A percentile compares a stretch with the other conserved stretches of the same genome.
Conservation (phyloP, 2,888 invertebrate species). For the Bursaphelenchus okinawaensis region DNA sequence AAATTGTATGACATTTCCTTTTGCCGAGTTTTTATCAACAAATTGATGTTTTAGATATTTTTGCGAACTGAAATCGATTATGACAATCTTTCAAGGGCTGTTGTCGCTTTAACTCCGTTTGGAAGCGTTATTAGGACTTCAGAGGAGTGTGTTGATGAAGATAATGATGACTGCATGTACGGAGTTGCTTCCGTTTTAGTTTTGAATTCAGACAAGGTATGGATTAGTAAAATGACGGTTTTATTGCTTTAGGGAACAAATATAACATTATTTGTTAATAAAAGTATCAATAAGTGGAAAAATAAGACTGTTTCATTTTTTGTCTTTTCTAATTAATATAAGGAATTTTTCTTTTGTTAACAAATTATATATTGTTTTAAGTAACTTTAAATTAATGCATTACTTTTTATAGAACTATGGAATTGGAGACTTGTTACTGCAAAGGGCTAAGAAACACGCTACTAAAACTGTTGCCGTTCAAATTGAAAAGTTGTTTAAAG, state of each 20-base stretch:
- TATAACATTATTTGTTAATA: too few species aligned
- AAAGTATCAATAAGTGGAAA: too few species aligned
- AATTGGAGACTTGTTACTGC: slow-evolving; percentile 30
- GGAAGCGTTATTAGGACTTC: slow-evolving; percentile 38
- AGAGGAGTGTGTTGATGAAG: slow-evolving; percentile 40
- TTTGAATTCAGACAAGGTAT: slow-evolving; percentile 25
- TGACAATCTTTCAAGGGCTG: slow-evolving; percentile 34
- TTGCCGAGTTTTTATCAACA: neutral
- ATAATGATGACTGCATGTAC: slow-evolving; percentile 31
- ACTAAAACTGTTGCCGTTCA: slow-evolving; percentile 22
- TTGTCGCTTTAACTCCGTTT: slow-evolving; percentile 39
- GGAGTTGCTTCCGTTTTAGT: slow-evolving; percentile 31
- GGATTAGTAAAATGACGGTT: slow-evolving; percentile 9
- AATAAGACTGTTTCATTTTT: too few species aligned
- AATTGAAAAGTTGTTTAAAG: slow-evolving; percentile 28
- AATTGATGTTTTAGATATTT: slow-evolving; percentile 38
- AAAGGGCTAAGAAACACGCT: slow-evolving; percentile 38
- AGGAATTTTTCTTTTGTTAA: too few species aligned
- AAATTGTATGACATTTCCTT: slow-evolving; percentile 7
- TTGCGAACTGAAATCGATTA: slow-evolving; percentile 43
- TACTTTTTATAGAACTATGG: slow-evolving; percentile 26
- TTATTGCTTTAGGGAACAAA: neutral
- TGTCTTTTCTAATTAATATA: too few species aligned
- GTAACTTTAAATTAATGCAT: too few species aligned
- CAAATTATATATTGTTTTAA: slow-evolving; percentile 6